Base-by-base conservation (phyloP, 2,888 invertebrate genomes). In the Penaeus monodon region DNA sequence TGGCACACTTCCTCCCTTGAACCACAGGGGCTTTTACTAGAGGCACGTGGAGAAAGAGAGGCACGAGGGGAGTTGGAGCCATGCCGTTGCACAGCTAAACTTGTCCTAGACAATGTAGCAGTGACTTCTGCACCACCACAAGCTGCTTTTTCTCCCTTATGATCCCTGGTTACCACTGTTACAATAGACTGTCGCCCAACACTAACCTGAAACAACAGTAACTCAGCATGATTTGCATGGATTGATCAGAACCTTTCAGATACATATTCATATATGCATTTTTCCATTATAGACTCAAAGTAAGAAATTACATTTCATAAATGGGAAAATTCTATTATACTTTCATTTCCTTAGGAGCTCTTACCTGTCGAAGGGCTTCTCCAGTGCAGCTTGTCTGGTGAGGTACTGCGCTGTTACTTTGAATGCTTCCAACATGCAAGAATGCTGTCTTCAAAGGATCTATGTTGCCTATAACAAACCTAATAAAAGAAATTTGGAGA, bases 381-480 rank as follows among this genome's bases (percentile, higher is more conserved):
- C 93, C 93, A 17, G 91, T 92, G 27, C 92, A 93, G 33, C 91
- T 92, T 0, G 92, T 92, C 90, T 92, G 92, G 88, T 91, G 92
- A 2, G 92, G 92, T 76, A 93, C 91, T 24, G 93, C 93, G 89
- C 92, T 92, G 90, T 92, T 92, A 63, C 92, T 92, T 83, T 91
- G 91, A 12, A 93, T 91, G 82, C 91, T 90, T 17, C 93, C 93
- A 24, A 92, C 90, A 70, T 91, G 91, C 44, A 91, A 89, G 38
- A 93, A 89, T 27, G 91, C 91, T 10, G 91, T 90, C 88, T 92
- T 91, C 77, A 92, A 91, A 44, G 91, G 91, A 44, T 92, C 92
- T 65, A 90, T 90, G 89, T 92, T 91, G 90, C 86, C 88, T 24
- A 84, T 81, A 49, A 86, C 89, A 88, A 90, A 90, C 82, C 90